Conservation (phyloP, 2,888 invertebrate species). For the Oscheius onirici region DNA sequence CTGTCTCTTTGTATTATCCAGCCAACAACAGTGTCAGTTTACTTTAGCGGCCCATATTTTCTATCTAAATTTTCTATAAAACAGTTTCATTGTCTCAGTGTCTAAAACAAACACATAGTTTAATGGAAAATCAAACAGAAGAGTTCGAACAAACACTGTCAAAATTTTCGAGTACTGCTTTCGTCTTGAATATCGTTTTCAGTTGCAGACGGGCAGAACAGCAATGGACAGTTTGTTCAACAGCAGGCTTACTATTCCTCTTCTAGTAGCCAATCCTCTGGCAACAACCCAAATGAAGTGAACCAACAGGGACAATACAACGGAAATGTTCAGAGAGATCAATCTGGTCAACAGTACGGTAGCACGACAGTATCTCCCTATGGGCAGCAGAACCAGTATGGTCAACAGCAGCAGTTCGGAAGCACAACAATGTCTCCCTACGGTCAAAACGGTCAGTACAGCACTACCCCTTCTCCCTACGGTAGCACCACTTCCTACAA, state of each 20-base stretch:
- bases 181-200: conserved; percentile 4
- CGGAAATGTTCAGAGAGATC: conserved; percentile 17
- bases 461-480: no score
- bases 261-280: conserved; percentile 8
- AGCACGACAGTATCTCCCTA: background rate
- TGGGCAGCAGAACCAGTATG: conserved; percentile 11
- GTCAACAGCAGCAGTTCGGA: background rate
- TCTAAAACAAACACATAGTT: background rate
- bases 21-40: conserved; percentile 32
- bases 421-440: background rate
- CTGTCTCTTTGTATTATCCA: conserved; percentile 17
- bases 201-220: conserved; percentile 34
- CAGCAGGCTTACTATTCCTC: conserved; percentile 9
- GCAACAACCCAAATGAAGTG: background rate
- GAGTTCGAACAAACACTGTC: conserved; percentile 4
- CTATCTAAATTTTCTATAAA: background rate
- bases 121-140: background rate
- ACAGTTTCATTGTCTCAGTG: background rate
- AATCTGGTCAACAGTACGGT: background rate
- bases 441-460: conserved; percentile 5
- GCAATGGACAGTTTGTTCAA: conserved; percentile 26
- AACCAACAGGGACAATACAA: conserved; percentile 12
- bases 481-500: background rate
- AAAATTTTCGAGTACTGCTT: conserved; percentile 7
- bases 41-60: background rate